These are phyloP conservation scores for Seriola dumerili DNA, from an alignment of 2,113 vertebrate species.

Conservation along the genomic window DNA sequence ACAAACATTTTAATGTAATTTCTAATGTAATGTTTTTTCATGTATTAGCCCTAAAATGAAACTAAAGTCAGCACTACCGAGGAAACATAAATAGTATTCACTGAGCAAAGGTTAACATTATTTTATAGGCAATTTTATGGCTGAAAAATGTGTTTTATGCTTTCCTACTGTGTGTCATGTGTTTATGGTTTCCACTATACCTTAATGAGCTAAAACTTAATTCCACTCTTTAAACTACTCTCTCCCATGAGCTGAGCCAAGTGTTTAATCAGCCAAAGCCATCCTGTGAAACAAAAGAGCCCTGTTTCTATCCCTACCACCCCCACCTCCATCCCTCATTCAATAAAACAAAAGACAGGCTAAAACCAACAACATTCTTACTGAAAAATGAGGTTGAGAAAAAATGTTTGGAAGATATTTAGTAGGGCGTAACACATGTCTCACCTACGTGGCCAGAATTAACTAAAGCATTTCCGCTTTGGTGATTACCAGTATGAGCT, in stretches of 20 bases:
- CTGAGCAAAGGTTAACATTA: slow-evolving; percentile 23
- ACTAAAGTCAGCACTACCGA: neutral
- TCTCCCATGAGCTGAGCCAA: slow-evolving; percentile 67
- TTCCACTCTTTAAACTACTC: neutral
- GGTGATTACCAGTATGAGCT: neutral
- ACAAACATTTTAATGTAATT: too few species aligned
- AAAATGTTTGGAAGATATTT: neutral
- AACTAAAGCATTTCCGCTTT: slow-evolving; percentile 27
- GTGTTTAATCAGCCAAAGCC: slow-evolving; percentile 68
- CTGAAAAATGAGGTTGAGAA: slow-evolving; percentile 2
- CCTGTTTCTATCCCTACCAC: slow-evolving; percentile 45
- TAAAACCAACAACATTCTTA: slow-evolving; percentile 9
- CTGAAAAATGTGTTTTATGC: neutral
- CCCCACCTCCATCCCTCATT: slow-evolving; percentile 9
- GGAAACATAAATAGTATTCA: neutral
- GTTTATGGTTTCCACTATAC: neutral
- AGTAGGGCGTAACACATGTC: accelerated
- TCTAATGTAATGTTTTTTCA: neutral
- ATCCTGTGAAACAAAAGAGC: slow-evolving; percentile 73
- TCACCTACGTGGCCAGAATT: slow-evolving; percentile 9
- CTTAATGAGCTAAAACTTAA: slow-evolving; percentile 29
- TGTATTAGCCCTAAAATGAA: neutral
- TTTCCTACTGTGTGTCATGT: too few species aligned
- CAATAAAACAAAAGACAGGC: slow-evolving; percentile 40
- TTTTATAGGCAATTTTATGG: neutral